Evolutionary conservation across 2,797 vertebrate genomes (phyloP).

Genomic region (Enteromius unitaeniatus): DNA sequence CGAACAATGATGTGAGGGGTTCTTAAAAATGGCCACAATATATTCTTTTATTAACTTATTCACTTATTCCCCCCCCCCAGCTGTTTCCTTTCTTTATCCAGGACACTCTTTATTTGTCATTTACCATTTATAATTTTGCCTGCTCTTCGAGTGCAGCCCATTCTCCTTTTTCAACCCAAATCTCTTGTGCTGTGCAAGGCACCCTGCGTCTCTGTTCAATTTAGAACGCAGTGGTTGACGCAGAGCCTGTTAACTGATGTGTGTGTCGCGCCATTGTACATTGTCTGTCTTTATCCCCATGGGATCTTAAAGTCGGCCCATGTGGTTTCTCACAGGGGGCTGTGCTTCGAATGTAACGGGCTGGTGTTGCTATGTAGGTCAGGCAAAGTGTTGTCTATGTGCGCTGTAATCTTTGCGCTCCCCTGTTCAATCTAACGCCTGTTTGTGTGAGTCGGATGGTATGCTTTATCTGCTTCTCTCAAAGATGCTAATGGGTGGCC

Average conservation of each 20-base stretch:
- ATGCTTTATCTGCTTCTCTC: slow-evolving; percentile 28
- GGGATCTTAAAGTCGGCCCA: not conserved
- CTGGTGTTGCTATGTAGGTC: slow-evolving; percentile 43
- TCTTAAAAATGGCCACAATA: no score
- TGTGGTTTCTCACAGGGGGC: slow-evolving; percentile 22
- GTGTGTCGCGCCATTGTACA: not conserved
- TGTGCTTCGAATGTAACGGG: not conserved
- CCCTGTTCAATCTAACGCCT: slow-evolving; percentile 1
- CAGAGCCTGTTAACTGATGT: not conserved
- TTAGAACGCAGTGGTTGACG: slow-evolving; percentile 1
- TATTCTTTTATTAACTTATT: no score
- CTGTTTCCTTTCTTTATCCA: not conserved
- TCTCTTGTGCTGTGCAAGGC: not conserved
- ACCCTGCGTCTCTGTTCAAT: slow-evolving; percentile 12
- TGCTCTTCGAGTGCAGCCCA: not conserved
- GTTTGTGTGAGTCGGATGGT: slow-evolving; percentile 39
- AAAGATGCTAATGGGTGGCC: slow-evolving; percentile 71
- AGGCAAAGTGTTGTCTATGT: slow-evolving; percentile 35
- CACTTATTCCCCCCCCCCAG: not conserved
- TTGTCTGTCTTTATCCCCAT: slow-evolving; percentile 12
- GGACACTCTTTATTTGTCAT: not conserved
- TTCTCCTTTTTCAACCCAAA: slow-evolving; percentile 30
- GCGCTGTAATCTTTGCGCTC: slow-evolving; percentile 12
- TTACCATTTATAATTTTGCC: not conserved
- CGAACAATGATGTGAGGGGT: no score